A percentile compares a stretch with the other conserved stretches of the same genome.
Conservation (phyloP, 2,113 vertebrate species). For the Xiphophorus couchianus region DNA sequence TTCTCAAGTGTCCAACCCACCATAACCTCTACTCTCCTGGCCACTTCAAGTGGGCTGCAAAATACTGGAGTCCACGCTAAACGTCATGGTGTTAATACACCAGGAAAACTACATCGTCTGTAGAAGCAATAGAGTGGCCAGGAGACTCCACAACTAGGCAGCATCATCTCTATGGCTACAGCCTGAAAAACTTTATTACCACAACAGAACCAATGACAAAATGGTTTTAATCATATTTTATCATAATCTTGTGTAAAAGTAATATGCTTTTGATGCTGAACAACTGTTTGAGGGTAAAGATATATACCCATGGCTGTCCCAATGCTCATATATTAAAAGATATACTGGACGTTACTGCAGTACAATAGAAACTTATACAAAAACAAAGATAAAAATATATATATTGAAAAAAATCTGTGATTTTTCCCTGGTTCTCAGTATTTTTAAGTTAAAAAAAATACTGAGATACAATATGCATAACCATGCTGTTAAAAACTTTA, state of each 20-base stretch:
- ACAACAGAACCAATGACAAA: background rate
- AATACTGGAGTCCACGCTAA: background rate
- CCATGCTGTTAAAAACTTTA: too few species aligned
- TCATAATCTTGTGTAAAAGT: background rate
- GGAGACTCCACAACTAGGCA: background rate
- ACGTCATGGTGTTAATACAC: background rate
- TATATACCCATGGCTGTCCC: too few species aligned
- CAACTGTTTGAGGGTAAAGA: too few species aligned
- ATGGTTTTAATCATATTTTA: background rate
- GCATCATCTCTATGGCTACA: background rate
- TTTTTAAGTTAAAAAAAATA: too few species aligned
- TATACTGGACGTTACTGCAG: background rate
- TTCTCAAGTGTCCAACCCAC: too few species aligned
- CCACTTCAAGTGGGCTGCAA: background rate
- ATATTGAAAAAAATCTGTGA: too few species aligned
- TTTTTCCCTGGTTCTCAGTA: too few species aligned
- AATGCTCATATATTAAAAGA: too few species aligned
- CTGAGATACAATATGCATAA: too few species aligned
- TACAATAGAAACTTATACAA: background rate
- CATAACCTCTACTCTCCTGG: background rate
- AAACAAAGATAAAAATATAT: background rate
- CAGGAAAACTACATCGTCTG: background rate
- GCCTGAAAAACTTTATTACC: background rate
- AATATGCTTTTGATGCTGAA: background rate
- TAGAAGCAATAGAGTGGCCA: too few species aligned